These are phyloP conservation scores for Alouatta palliata DNA, from an alignment of 2,113 vertebrate genomes.

Conservation along the genomic window DNA sequence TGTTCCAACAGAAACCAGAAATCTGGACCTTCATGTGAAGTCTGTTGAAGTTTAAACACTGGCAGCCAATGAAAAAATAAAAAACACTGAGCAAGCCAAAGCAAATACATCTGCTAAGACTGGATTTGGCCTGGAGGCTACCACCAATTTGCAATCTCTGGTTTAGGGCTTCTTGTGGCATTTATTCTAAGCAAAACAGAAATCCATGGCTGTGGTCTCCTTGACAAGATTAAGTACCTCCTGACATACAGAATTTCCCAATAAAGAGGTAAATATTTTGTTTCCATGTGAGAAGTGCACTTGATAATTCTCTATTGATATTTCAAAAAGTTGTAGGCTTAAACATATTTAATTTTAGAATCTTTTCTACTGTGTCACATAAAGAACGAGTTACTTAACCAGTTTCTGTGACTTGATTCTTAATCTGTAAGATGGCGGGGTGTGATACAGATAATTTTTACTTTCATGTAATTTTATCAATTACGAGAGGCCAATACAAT, in stretches of 20 bases:
- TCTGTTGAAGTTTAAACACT: neutral
- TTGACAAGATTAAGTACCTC: slow-evolving; percentile 5
- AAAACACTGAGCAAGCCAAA: neutral
- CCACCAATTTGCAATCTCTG: neutral
- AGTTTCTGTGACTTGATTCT: slow-evolving; percentile 12
- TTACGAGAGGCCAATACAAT: neutral
- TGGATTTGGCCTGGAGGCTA: neutral
- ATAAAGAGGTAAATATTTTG: slow-evolving; percentile 8
- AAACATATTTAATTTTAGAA: slow-evolving; percentile 41
- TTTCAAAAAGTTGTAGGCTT: neutral
- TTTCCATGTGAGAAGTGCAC: neutral
- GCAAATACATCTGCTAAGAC: neutral
- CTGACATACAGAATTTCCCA: neutral
- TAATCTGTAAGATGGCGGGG: neutral
- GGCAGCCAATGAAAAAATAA: neutral
- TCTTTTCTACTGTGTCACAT: slow-evolving; percentile 21
- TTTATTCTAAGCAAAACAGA: neutral
- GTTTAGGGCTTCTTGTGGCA: neutral
- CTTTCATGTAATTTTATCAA: neutral
- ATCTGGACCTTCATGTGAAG: neutral
- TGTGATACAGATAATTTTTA: neutral
- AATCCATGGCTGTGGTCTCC: neutral
- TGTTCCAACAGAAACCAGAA: neutral
- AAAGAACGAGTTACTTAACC: neutral
- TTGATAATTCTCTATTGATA: neutral